phyloP scores from a whole-genome alignment of 1,140 invertebrate genomes.

The Magallana gigas region DNA sequence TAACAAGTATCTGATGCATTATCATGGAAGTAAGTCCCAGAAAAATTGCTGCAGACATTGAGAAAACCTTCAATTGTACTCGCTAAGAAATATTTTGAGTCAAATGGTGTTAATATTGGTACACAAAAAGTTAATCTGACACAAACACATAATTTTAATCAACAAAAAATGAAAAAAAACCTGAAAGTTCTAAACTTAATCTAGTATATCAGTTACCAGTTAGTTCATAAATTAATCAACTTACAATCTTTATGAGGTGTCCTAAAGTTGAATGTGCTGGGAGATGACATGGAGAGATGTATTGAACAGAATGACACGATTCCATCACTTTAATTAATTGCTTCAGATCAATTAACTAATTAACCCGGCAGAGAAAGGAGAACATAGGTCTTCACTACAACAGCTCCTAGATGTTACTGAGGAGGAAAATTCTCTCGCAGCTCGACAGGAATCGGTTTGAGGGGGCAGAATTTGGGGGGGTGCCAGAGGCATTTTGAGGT shows the following conservation, averaged over 20 bases:
- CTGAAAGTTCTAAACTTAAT: too few species aligned
- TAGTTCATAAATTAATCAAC: constrained; percentile 39
- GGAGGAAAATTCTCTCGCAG: not conserved
- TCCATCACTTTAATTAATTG: constrained; percentile 52
- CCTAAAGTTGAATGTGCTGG: constrained; percentile 53
- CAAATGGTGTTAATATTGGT: too few species aligned
- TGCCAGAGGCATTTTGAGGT: not conserved
- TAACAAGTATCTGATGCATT: too few species aligned
- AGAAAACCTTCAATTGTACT: too few species aligned
- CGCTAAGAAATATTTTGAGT: too few species aligned
- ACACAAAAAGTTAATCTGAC: too few species aligned
- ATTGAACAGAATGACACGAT: constrained; percentile 62
- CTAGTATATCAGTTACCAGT: not conserved
- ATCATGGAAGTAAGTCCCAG: too few species aligned
- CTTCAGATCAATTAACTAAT: not conserved
- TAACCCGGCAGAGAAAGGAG: constrained; percentile 49
- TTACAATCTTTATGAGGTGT: constrained; percentile 62
- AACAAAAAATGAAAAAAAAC: too few species aligned
- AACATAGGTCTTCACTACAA: constrained; percentile 48
- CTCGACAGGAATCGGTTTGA: not conserved
- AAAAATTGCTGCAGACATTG: too few species aligned
- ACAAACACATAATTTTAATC: too few species aligned
- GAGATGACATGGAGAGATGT: constrained; percentile 40
- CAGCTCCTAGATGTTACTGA: constrained; percentile 45
- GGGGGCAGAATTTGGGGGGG: not conserved